These are phyloP conservation scores for Hydropsyche tenuis DNA, from an alignment of 1,140 invertebrate genomes.

Conservation along the genomic window DNA sequence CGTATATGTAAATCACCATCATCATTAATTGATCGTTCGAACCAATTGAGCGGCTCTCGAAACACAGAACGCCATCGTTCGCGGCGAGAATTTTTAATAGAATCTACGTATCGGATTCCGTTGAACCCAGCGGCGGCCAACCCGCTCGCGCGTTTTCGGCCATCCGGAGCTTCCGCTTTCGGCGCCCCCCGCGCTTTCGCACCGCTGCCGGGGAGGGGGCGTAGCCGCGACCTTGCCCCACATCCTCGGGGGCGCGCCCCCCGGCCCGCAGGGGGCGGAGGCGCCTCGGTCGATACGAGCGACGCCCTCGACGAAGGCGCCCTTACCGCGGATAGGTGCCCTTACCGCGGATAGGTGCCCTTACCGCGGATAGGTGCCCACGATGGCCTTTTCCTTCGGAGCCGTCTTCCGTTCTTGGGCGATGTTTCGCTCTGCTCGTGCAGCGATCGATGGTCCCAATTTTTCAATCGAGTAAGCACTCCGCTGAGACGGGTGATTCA, in stretches of 20 bases:
- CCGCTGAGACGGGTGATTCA: no score
- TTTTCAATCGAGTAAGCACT: no score
- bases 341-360: background rate
- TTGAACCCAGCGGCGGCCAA: background rate
- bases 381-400: background rate
- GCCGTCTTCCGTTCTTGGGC: background rate
- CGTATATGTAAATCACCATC: slow-evolving; percentile 19
- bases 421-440: background rate
- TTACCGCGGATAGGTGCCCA: background rate
- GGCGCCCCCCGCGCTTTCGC: background rate
- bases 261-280: background rate
- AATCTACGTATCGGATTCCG: slow-evolving; percentile 14
- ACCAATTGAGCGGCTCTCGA: slow-evolving; percentile 11
- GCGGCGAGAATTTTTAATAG: slow-evolving; percentile 19
- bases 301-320: background rate
- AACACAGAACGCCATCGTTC: background rate
- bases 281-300: slow-evolving; percentile 21
- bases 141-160: background rate
- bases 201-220: slow-evolving; percentile 17
- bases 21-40: slow-evolving; percentile 23
- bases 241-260: slow-evolving; percentile 21
- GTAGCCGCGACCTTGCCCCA: slow-evolving; percentile 43
- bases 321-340: background rate
- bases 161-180: background rate
- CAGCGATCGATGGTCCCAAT: background rate